These are phyloP conservation scores for Drosophila bocki DNA, from an alignment of 1,140 invertebrate genomes.

Conservation along the genomic window DNA sequence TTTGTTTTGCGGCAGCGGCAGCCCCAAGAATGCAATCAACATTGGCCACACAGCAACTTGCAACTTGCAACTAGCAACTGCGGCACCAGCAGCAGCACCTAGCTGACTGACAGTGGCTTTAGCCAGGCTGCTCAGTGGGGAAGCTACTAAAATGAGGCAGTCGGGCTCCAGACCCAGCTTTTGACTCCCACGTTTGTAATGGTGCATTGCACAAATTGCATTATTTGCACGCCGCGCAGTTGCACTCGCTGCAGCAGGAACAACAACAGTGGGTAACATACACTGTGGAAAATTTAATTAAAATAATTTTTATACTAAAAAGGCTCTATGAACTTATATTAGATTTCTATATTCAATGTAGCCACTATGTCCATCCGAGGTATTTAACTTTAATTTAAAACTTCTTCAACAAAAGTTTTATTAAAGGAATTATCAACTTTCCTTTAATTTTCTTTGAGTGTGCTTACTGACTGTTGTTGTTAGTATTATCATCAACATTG, in stretches of 20 bases:
- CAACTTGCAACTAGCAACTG: slow-evolving; percentile 35
- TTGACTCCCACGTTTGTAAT: slow-evolving; percentile 77
- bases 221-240: slow-evolving; percentile 81
- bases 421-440: no score
- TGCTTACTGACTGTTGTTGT: slow-evolving; percentile 56
- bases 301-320: neutral
- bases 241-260: slow-evolving; percentile 45
- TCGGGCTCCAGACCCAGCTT: slow-evolving; percentile 36
- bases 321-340: no score
- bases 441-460: slow-evolving; percentile 6
- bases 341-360: no score
- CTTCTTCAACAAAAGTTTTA: no score
- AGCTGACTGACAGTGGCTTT: slow-evolving; percentile 71
- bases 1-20: slow-evolving; percentile 73
- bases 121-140: slow-evolving; percentile 68
- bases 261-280: slow-evolving; percentile 8
- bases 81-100: slow-evolving; percentile 28
- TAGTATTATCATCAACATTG: slow-evolving; percentile 82
- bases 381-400: no score
- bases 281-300: neutral
- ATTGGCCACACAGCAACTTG: slow-evolving; percentile 68
- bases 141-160: slow-evolving; percentile 80
- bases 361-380: no score
- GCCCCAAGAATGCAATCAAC: slow-evolving; percentile 72
- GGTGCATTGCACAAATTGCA: slow-evolving; percentile 82